A percentile compares a stretch with the other conserved stretches of the same genome.
Conservation (phyloP, 2,797 vertebrate species). For the Lerista edwardsae region DNA sequence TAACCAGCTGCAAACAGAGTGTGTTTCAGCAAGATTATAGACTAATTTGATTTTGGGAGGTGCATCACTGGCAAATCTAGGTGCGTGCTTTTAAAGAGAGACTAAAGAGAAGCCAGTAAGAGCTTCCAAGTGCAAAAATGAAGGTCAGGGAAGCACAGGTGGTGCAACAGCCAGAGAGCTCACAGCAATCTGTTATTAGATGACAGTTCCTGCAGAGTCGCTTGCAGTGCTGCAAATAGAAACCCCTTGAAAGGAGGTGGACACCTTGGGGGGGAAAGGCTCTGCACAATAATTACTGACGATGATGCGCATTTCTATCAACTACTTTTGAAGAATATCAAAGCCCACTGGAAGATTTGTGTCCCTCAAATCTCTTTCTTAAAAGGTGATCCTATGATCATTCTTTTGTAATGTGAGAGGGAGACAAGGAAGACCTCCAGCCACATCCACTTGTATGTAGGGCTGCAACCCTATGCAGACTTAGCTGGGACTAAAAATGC, state of each 20-base stretch:
- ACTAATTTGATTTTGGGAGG: not conserved
- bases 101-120: not conserved
- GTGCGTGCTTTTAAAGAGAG: not conserved
- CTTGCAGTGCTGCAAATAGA: slow-evolving; percentile 27
- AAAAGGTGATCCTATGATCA: not conserved
- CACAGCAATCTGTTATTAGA: not conserved
- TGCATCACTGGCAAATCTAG: accelerated
- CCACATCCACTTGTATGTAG: not conserved
- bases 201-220: slow-evolving; percentile 14
- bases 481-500: too few relatives aligned
- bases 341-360: not conserved
- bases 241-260: accelerated
- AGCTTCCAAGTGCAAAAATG: slow-evolving; percentile 24
- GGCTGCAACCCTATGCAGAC: too few relatives aligned
- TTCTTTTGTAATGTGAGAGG: not conserved
- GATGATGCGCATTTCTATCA: not conserved
- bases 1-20: not conserved
- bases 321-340: not conserved
- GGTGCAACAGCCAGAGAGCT: slow-evolving; percentile 31
- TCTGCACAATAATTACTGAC: not conserved
- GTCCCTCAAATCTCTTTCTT: not conserved
- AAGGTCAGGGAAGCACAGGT: slow-evolving; percentile 33
- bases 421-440: not conserved
- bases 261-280: accelerated
- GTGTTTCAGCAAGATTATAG: not conserved